Evolutionary conservation across 2,888 invertebrate genomes (phyloP), one percentile per base, ranked within the genome.

Genomic region (Drosophila sordidapex): DNA sequence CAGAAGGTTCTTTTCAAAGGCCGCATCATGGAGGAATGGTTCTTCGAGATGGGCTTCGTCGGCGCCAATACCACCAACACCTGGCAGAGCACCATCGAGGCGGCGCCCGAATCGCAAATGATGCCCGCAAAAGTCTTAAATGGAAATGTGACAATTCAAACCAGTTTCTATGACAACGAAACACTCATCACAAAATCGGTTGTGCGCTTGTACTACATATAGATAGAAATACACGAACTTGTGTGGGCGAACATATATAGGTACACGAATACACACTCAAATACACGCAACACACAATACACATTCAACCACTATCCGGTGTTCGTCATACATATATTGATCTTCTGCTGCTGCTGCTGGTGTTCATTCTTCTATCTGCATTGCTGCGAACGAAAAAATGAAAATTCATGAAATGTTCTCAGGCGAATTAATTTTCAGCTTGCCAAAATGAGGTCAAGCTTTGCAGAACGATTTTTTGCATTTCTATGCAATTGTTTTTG

Each of bases 61-160:
- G 99, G 99, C 90, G 97, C 99, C 1, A 98, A 98, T 89, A 99
- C 99, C 11, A 99, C 99, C 51, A 99, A 99, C 93, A 99, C 99
- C 15, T 99, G 99, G 99, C 99, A 99, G 93, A 99, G 98, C 63
- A 95, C 98, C 67, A 99, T 99, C 88, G 99, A 99, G 94, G 99
- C 99, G 15, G 99, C 99, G 0, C 99, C 99, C 0, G 99, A 99
- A 93, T 98, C 98, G 63, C 99, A 99, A 94, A 99, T 99, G 99
- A 99, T 99, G 98, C 99, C 99, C n/a, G 99, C 99, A 7, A 97
- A 97, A 93, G 96, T 99, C 74, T 95, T 99, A 82, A 99, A 98
- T 94, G 99, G 99, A 13, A 99, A 99, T 92, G 96, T 99, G 60
- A 97, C 99, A 33, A 98, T 99, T 82, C 99, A 99, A 94, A 99